These are phyloP conservation scores for Crematogaster levior DNA, from an alignment of 2,888 invertebrate species.

Conservation along the genomic window DNA sequence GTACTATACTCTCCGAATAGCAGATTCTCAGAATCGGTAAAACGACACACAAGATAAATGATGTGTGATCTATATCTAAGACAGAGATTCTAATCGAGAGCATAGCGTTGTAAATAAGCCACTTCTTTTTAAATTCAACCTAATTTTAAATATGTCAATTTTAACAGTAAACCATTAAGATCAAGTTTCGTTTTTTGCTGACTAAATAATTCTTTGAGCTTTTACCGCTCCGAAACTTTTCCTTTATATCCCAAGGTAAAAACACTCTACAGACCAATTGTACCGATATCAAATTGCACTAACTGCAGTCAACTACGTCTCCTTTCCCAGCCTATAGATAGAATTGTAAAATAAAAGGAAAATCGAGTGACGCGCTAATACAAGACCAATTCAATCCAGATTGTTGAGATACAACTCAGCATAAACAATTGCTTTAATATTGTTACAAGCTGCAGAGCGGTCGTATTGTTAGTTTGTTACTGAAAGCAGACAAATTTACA, in stretches of 20 bases:
- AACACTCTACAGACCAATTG: neutral
- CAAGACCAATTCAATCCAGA: constrained; percentile 4
- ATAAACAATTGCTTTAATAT: constrained; percentile 21
- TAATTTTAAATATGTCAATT: neutral
- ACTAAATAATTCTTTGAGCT: neutral
- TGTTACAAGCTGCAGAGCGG: constrained; percentile 32
- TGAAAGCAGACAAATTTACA: constrained; percentile 35
- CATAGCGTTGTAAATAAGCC: neutral
- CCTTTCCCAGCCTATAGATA: neutral
- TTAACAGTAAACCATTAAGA: neutral
- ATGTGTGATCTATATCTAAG: constrained; percentile 20
- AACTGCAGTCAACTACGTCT: neutral
- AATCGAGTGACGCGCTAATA: constrained; percentile 8
- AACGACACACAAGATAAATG: constrained; percentile 9
- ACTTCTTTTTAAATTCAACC: neutral
- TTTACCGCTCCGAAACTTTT: neutral
- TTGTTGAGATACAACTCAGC: constrained; percentile 15
- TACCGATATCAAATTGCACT: neutral
- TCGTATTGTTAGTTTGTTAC: constrained; percentile 43
- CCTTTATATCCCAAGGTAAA: neutral
- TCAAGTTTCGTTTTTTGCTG: neutral
- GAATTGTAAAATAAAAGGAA: constrained; percentile 6
- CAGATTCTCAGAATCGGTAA: neutral
- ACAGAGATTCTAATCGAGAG: neutral
- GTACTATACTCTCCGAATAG: neutral